Percentiles rank a stretch among this genome's conserved stretches.
Evolutionary conservation across 2,113 vertebrate species (phyloP).

Genomic region (Platysternon megacephalum): DNA sequence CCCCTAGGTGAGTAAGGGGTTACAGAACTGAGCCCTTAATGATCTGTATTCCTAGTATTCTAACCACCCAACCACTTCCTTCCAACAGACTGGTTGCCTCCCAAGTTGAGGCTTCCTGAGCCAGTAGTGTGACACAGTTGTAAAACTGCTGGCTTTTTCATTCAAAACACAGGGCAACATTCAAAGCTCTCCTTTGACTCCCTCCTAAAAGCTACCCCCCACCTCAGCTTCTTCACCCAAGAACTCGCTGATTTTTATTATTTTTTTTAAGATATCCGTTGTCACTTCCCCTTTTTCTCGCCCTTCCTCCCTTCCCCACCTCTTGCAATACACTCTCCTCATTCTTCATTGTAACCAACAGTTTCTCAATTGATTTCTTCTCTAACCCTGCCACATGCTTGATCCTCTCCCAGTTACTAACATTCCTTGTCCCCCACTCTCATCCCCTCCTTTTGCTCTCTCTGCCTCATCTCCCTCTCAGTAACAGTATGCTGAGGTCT

Average conservation of each 20-base stretch:
- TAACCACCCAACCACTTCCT: background rate
- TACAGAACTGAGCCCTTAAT: background rate
- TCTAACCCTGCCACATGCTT: background rate
- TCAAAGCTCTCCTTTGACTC: background rate
- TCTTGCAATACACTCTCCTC: background rate
- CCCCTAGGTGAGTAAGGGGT: rapidly evolving
- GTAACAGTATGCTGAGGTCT: background rate
- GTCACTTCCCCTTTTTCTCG: background rate
- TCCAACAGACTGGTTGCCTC: background rate
- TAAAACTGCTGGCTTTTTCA: rapidly evolving
- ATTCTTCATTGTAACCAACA: background rate
- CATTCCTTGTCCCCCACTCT: rapidly evolving
- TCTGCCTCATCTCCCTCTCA: too few species aligned
- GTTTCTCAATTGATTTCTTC: background rate
- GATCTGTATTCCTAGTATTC: background rate
- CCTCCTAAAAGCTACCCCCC: background rate
- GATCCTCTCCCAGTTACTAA: rapidly evolving
- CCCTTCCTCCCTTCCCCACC: background rate
- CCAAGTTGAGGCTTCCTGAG: background rate
- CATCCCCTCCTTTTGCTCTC: background rate
- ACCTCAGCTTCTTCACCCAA: background rate
- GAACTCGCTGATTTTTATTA: background rate
- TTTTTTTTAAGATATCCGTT: background rate
- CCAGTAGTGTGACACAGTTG: background rate
- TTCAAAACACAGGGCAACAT: background rate